These are phyloP conservation scores for Bedellia somnulentella DNA, from an alignment of 2,888 invertebrate species.

Conservation along the genomic window DNA sequence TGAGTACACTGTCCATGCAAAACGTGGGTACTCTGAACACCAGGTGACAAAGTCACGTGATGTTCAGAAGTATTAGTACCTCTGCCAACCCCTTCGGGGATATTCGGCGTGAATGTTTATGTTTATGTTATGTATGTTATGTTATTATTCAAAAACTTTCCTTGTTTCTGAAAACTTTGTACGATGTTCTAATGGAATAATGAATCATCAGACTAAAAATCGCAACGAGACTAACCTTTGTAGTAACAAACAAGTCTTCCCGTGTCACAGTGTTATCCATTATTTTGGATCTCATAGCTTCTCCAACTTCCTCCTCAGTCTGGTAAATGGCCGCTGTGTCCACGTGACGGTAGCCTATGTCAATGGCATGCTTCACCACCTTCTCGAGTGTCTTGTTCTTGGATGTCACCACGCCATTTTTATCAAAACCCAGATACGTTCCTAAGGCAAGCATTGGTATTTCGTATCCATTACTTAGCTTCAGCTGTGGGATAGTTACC, in stretches of 20 bases:
- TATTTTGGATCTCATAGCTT: constrained; percentile 38
- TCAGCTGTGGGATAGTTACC: constrained; percentile 1
- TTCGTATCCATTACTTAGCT: constrained; percentile 20
- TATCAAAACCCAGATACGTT: constrained; percentile 24
- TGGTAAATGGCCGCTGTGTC: constrained; percentile 56
- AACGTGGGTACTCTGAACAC: no score
- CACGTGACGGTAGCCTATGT: constrained; percentile 51
- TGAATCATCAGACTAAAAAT: no score
- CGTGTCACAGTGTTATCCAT: constrained; percentile 35
- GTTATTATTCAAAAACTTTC: no score
- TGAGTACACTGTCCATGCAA: no score
- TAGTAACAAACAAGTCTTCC: constrained; percentile 53
- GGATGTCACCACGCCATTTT: constrained; percentile 10
- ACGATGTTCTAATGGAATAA: no score
- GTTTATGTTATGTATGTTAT: no score
- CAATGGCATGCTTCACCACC: constrained; percentile 39
- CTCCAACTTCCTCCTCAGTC: constrained; percentile 49
- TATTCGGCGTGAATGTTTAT: no score
- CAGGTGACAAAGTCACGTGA: no score
- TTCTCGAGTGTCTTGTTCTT: constrained; percentile 21
- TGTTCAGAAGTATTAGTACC: no score
- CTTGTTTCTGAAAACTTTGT: no score
- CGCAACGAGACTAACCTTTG: constrained; percentile 47
- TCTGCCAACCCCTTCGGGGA: no score
- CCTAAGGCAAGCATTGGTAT: constrained; percentile 34